phyloP scores from a whole-genome alignment of 2,888 invertebrate genomes.

The Abscondita cerata region DNA sequence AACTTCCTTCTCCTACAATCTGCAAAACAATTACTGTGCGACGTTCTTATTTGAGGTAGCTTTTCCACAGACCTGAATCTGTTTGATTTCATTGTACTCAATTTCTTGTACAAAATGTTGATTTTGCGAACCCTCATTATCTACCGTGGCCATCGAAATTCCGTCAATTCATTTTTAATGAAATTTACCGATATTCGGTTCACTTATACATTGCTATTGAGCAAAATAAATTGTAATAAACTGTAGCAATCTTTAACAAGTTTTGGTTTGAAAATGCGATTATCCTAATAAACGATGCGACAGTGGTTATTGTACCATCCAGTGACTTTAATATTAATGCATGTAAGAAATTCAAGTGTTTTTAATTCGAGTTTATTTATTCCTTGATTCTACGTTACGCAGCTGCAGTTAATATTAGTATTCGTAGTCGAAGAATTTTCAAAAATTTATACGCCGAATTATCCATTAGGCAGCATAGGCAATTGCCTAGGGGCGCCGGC shows the following conservation, averaged over 20 bases:
- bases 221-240: not conserved
- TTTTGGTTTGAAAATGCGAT: slow-evolving; percentile 7
- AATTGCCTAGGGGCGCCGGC: too few relatives aligned
- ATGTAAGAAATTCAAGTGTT: too few relatives aligned
- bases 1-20: slow-evolving; percentile 93
- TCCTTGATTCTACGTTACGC: too few relatives aligned
- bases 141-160: slow-evolving; percentile 54
- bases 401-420: too few relatives aligned
- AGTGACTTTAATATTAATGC: too few relatives aligned
- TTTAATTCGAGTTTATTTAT: too few relatives aligned
- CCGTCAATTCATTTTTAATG: slow-evolving; percentile 29
- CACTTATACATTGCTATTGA: not conserved
- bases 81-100: slow-evolving; percentile 77
- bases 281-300: too few relatives aligned
- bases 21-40: slow-evolving; percentile 52
- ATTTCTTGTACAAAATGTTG: slow-evolving; percentile 77
- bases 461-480: too few relatives aligned
- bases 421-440: too few relatives aligned
- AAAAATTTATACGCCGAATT: too few relatives aligned
- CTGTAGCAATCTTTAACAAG: not conserved
- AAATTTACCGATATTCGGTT: not conserved
- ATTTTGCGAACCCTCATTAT: slow-evolving; percentile 49
- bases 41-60: too few relatives aligned
- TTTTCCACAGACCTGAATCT: slow-evolving; percentile 67
- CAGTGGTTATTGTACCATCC: too few relatives aligned